Conservation (phyloP, 2,888 invertebrate species). For the Andrena praecox region DNA sequence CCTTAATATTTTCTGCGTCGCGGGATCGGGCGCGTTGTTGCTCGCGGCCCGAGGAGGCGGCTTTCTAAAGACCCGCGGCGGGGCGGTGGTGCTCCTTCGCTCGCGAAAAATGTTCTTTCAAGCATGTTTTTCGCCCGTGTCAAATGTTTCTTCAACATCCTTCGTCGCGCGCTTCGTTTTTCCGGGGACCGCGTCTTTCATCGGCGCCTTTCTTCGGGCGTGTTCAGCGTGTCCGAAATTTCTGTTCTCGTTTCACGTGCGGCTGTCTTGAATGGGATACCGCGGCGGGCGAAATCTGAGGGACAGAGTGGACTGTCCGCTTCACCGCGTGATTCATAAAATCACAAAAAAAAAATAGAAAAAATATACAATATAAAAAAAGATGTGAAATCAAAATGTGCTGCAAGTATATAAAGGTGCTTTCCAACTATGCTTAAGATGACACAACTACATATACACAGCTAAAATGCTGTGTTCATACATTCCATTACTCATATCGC, state of each 20-base stretch:
- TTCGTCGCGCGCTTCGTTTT: background rate
- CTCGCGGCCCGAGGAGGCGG: background rate
- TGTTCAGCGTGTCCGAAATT: background rate
- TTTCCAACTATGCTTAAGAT: too few species aligned
- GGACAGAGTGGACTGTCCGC: background rate
- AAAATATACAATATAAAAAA: too few species aligned
- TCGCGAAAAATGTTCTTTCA: conserved; percentile 1
- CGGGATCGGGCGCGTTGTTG: background rate
- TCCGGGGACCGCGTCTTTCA: background rate
- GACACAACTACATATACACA: too few species aligned
- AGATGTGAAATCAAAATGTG: too few species aligned
- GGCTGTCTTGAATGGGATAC: background rate
- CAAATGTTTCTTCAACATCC: conserved; percentile 5
- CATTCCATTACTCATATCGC: too few species aligned
- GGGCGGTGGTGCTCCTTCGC: background rate
- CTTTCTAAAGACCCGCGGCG: conserved; percentile 1
- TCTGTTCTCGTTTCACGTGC: background rate
- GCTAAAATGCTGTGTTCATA: too few species aligned
- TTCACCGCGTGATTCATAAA: background rate
- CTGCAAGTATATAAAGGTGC: too few species aligned
- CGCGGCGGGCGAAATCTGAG: background rate
- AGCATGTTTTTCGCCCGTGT: background rate
- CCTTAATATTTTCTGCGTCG: conserved; percentile 24
- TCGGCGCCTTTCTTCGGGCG: background rate
- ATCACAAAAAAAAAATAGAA: too few species aligned